Conservation (phyloP, 1,140 invertebrate species). For the Pinna nobilis region DNA sequence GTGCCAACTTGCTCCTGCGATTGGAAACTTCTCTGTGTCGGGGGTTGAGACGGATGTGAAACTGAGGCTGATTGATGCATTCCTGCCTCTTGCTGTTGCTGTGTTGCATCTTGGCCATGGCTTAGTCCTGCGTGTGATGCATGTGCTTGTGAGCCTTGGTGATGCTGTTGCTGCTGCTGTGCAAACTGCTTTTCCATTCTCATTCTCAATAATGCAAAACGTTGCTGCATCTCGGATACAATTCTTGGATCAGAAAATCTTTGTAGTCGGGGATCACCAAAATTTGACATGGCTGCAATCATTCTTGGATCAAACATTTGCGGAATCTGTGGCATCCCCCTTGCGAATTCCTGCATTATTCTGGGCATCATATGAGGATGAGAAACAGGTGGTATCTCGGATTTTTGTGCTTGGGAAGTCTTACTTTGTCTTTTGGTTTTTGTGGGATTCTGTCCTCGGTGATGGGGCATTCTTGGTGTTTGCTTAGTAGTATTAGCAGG, state of each 20-base stretch:
- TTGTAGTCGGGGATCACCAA: background rate
- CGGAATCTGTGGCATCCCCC: too few species aligned
- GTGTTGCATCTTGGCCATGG: background rate
- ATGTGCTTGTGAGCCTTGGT: background rate
- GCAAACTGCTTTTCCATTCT: background rate
- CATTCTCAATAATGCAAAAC: slow-evolving; percentile 12
- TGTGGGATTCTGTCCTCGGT: too few species aligned
- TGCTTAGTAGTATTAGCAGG: too few species aligned
- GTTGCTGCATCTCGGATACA: too few species aligned
- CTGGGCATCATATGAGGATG: too few species aligned
- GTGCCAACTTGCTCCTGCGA: too few species aligned
- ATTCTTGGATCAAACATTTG: slow-evolving; percentile 16
- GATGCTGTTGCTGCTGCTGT: slow-evolving; percentile 7
- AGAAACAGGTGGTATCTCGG: too few species aligned
- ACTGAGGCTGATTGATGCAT: slow-evolving; percentile 3
- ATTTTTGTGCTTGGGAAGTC: too few species aligned
- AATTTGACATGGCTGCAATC: background rate
- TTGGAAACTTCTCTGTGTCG: too few species aligned
- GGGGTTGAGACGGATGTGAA: slow-evolving; percentile 5
- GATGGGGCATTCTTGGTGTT: too few species aligned
- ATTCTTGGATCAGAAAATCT: slow-evolving; percentile 18
- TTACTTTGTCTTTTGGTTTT: too few species aligned
- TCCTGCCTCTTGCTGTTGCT: background rate
- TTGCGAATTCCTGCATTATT: too few species aligned
- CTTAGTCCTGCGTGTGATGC: background rate